Conservation (phyloP, 2,888 invertebrate genomes). For the Habrosyne pyritoides region DNA sequence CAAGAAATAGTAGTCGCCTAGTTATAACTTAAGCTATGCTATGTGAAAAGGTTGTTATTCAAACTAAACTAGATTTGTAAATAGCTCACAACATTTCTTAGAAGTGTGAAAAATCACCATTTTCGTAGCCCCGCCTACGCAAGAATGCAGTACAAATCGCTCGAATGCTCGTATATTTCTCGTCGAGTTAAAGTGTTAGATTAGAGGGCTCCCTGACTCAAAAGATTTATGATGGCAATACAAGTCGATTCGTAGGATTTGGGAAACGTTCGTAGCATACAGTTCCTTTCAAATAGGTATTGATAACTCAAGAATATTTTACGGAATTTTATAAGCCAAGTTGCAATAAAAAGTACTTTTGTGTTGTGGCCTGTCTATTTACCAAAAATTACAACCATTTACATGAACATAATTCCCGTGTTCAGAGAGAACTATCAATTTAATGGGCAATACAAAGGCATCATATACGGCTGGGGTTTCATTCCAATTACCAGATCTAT, state of each 20-base stretch:
- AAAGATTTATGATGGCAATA: slow-evolving; percentile 72
- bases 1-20: too few relatives aligned
- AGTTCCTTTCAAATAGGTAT: slow-evolving; percentile 30
- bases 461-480: slow-evolving; percentile 22
- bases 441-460: background rate
- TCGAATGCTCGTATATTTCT: slow-evolving; percentile 60
- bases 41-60: background rate
- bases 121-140: slow-evolving; percentile 32
- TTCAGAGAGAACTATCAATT: background rate
- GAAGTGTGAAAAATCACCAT: slow-evolving; percentile 30
- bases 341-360: too few relatives aligned
- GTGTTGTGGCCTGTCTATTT: too few relatives aligned
- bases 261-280: slow-evolving; percentile 35
- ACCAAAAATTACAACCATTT: background rate
- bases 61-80: background rate
- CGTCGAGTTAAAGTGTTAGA: slow-evolving; percentile 62
- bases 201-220: slow-evolving; percentile 60
- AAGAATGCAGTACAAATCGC: slow-evolving; percentile 57
- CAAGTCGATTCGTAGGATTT: slow-evolving; percentile 58
- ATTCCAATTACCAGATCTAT: slow-evolving; percentile 43
- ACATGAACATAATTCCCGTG: background rate
- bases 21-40: background rate
- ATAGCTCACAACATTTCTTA: background rate
- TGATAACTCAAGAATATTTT: background rate
- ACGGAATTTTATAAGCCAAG: background rate